Evolutionary conservation across 1,140 invertebrate genomes (phyloP), one percentile per base, ranked within the genome.

Genomic region (Dolichoris vasculosae): DNA sequence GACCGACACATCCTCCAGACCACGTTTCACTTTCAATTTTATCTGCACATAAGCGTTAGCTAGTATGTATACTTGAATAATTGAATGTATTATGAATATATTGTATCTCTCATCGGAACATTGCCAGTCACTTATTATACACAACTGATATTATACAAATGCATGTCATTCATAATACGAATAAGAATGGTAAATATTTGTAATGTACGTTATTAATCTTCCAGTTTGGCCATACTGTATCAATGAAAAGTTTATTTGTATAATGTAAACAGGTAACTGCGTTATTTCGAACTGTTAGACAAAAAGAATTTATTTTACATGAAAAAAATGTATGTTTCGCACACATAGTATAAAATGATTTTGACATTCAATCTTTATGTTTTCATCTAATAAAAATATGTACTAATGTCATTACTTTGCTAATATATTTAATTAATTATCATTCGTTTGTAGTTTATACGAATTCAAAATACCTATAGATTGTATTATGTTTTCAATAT

Each of bases 21-120:
- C 40, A 32, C 59, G 38, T 80, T 48, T 81, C 79, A 71, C 79
- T 81, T 81, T 71, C 43, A 46, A 51, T 81, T 81, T 69, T 71
- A 32, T 26, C 20, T 2, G 9, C 64, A 26, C 40, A 26, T 13
- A 8, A 26, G 51, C 20, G 32, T 23, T 30, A 76, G 59, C n/a
- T 46, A 46, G 17, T 40, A 8, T 71, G 67, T 0, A 71, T 40
- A 4, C 13, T 13, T 40, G 17, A 40, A 71, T 40, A 40, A 73
- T 43, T 73, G 23, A 43, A 26, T 26, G n/a, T 17, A 69, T 64
- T 43, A 26, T 59, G 2, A 73, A 73, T 73, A 73, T 67, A 8
- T 73, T n/a, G 69, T 77, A 38, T 13, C 71, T 30, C 7, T 26
- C 71, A 75, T 75, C 6, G 71, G 30, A 75, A 48, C 40, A 75